These are phyloP conservation scores for Molossus alvarezi DNA, from an alignment of 2,797 vertebrate genomes.

Conservation along the genomic window DNA sequence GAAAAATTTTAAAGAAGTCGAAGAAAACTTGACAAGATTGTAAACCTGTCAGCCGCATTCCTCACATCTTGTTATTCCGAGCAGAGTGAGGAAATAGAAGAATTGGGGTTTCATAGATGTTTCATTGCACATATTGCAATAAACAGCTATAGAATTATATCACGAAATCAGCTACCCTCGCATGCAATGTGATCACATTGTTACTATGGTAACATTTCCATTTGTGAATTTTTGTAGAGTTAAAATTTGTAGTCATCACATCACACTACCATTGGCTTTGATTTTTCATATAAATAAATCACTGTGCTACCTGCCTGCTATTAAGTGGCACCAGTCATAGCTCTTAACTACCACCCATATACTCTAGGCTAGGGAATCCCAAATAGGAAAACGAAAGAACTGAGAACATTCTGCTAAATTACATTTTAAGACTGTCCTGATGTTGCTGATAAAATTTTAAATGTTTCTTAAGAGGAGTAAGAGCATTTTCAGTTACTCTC, in stretches of 20 bases:
- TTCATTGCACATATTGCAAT: slow-evolving; percentile 70
- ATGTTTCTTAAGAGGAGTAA: slow-evolving; percentile 87
- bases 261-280: slow-evolving; percentile 77
- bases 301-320: slow-evolving; percentile 85
- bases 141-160: slow-evolving; percentile 79
- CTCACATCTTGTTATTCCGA: slow-evolving; percentile 16
- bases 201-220: slow-evolving; percentile 86
- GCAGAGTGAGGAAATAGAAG: slow-evolving; percentile 55
- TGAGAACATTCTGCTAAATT: slow-evolving; percentile 74
- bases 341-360: slow-evolving; percentile 84
- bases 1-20: slow-evolving; percentile 59
- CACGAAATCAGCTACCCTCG: slow-evolving; percentile 78
- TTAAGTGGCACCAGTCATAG: slow-evolving; percentile 84
- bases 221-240: slow-evolving; percentile 82
- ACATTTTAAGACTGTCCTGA: slow-evolving; percentile 74
- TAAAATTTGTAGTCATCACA: slow-evolving; percentile 82
- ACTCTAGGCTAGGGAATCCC: slow-evolving; percentile 81
- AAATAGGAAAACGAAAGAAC: slow-evolving; percentile 86
- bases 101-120: slow-evolving; percentile 62
- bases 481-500: slow-evolving; percentile 71
- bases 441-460: slow-evolving; percentile 77
- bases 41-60: slow-evolving; percentile 54
- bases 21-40: slow-evolving; percentile 35
- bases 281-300: slow-evolving; percentile 87
- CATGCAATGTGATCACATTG: slow-evolving; percentile 82